Evolutionary conservation across 2,113 vertebrate species (phyloP), one percentile per base, ranked within the genome.

Genomic region (Tautogolabrus adspersus): DNA sequence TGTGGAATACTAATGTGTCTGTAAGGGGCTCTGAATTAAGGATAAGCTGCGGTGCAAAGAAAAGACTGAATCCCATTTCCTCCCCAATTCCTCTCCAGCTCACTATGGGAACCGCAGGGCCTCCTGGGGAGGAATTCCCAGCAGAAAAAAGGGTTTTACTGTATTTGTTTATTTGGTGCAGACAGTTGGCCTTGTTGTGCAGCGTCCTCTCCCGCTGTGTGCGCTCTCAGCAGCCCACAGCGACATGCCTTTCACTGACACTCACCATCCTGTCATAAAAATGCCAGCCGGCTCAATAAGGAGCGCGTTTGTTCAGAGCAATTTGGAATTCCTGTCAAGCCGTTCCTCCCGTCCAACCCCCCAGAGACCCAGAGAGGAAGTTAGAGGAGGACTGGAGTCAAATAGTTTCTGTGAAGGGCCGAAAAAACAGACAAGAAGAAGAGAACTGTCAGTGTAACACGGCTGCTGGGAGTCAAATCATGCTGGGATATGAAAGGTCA

Each of bases 191-290:
- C 52, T 47, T 40, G 77, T 73, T 80, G 67, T 34, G 38, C 49
- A 7, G 55, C 30, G 12, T 63, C 38, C 73, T 49, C 57, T 58
- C 71, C 70, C 16, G 10, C 59, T 70, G 75, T 38, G 59, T 57
- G 70, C 42, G 72, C 51, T 70, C 66, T 64, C 30, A 21, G 76
- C 73, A 75, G 68, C 52, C 72, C 66, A 72, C 78, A 55, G 81
- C 26, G 15, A 77, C 83, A 72, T 72, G 81, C 86, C 74, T 80
- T 78, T 77, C 86, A 66, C 83, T 30, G 38, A 77, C 79, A 75
- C 84, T 77, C 87, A 78, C 60, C 79, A 83, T 84, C 75, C 86
- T 88, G 87, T 87, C 90, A 89, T 89, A 86, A 91, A 91, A 88
- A 82, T 77, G 72, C 84, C 87, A 75, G 51, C 75, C 66, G 1